These are phyloP conservation scores for Mythimna pallens DNA, from an alignment of 2,888 invertebrate species.

Conservation along the genomic window DNA sequence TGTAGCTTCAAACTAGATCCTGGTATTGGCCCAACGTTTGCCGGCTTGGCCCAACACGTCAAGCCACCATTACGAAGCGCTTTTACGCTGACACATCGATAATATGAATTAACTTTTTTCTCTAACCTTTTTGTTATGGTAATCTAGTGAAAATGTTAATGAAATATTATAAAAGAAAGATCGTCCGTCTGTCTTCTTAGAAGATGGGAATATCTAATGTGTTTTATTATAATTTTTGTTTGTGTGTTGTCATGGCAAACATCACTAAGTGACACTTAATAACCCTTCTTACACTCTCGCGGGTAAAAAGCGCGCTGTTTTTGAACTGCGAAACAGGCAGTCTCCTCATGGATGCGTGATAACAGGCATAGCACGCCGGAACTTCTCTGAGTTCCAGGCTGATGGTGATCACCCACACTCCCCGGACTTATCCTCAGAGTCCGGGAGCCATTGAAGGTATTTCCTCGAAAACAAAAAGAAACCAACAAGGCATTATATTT, in stretches of 20 bases:
- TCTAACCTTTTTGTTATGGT: constrained; percentile 74
- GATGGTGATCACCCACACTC: too few relatives aligned
- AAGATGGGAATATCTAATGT: constrained; percentile 56
- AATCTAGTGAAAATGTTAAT: constrained; percentile 85
- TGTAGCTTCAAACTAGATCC: background rate
- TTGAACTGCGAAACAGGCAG: background rate
- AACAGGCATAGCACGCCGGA: too few relatives aligned
- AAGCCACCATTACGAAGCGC: constrained; percentile 68
- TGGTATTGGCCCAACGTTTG: constrained; percentile 34
- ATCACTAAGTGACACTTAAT: background rate
- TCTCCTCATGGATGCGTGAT: too few relatives aligned
- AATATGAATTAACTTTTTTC: constrained; percentile 81
- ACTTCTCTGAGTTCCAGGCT: too few relatives aligned
- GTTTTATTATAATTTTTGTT: constrained; percentile 31
- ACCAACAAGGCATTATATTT: too few relatives aligned
- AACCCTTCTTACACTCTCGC: too few relatives aligned
- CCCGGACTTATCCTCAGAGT: too few relatives aligned
- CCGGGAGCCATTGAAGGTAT: too few relatives aligned
- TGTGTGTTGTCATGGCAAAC: constrained; percentile 50
- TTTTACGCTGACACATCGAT: constrained; percentile 82
- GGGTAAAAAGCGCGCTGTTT: background rate
- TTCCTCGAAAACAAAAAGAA: too few relatives aligned
- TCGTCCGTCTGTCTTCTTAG: constrained; percentile 46
- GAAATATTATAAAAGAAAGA: constrained; percentile 64
- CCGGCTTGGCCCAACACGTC: constrained; percentile 41